Evolutionary conservation across 2,113 vertebrate genomes (phyloP).

Genomic region (Odontesthes bonariensis): DNA sequence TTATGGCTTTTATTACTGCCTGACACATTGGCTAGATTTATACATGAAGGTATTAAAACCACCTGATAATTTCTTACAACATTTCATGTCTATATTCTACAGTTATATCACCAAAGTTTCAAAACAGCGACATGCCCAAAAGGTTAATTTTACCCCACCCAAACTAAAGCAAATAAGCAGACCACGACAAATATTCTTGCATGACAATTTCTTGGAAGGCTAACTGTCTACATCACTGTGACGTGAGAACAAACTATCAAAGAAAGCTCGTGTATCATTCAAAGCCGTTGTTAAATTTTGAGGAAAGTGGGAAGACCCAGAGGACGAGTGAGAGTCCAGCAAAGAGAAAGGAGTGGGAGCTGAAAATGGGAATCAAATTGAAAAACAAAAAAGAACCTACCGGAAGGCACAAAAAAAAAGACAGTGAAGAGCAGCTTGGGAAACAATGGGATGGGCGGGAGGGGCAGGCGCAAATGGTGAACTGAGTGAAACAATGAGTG

Average conservation of each 20-base stretch:
- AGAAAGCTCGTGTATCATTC: slow-evolving; percentile 77
- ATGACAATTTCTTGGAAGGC: slow-evolving; percentile 34
- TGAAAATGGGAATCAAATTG: slow-evolving; percentile 58
- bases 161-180: slow-evolving; percentile 9
- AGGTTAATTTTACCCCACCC: background rate
- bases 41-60: background rate
- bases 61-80: background rate
- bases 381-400: slow-evolving; percentile 9
- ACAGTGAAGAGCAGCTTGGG: slow-evolving; percentile 41
- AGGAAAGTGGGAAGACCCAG: slow-evolving; percentile 57
- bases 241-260: slow-evolving; percentile 66
- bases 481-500: slow-evolving; percentile 70
- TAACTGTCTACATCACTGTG: slow-evolving; percentile 42
- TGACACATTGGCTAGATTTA: background rate
- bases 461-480: slow-evolving; percentile 67
- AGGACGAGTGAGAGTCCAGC: slow-evolving; percentile 45
- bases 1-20: slow-evolving; percentile 4
- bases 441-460: slow-evolving; percentile 52
- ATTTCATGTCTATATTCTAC: background rate
- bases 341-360: slow-evolving; percentile 29
- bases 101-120: too few species aligned
- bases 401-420: slow-evolving; percentile 33
- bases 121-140: background rate
- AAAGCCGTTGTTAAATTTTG: slow-evolving; percentile 65
- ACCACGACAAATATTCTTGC: slow-evolving; percentile 31